Percentiles rank a stretch among this genome's conserved stretches.
These are phyloP conservation scores for Conchocele bisecta DNA, from an alignment of 2,888 invertebrate genomes.

Conservation along the genomic window DNA sequence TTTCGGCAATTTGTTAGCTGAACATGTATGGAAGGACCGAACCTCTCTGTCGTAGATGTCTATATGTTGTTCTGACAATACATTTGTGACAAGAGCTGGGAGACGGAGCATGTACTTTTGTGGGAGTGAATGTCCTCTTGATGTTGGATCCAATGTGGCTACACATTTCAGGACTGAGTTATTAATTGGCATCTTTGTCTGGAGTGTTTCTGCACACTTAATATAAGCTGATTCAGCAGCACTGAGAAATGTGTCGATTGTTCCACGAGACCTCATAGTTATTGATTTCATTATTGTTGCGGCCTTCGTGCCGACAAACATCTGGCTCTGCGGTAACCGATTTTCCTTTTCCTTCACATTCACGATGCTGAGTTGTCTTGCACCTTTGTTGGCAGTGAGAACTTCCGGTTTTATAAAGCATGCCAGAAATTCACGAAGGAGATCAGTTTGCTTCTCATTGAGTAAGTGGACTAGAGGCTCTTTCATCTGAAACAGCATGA, in stretches of 20 bases:
- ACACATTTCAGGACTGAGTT: conserved; percentile 28
- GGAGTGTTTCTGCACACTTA: conserved; percentile 16
- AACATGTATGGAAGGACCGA: conserved; percentile 16
- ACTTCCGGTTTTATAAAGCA: conserved; percentile 33
- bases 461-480: conserved; percentile 13
- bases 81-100: conserved; percentile 17
- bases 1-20: not conserved
- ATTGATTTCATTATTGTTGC: not conserved
- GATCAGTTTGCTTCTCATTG: conserved; percentile 22
- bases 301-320: conserved; percentile 22
- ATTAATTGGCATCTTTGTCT: conserved; percentile 47
- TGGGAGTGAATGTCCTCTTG: conserved; percentile 23
- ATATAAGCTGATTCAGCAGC: not conserved
- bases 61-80: conserved; percentile 7
- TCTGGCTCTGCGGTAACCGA: conserved; percentile 3
- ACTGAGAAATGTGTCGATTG: not conserved
- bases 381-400: not conserved
- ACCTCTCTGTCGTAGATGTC: conserved; percentile 16
- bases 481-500: conserved; percentile 18
- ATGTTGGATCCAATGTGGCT: conserved; percentile 38
- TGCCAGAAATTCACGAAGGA: conserved; percentile 13
- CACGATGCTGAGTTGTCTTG: not conserved
- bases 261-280: not conserved
- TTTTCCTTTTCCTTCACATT: not conserved
- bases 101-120: conserved; percentile 16